Evolutionary conservation across 2,888 invertebrate species (phyloP), one percentile per base, ranked within the genome.

Genomic region (Heterodera filipjevi): DNA sequence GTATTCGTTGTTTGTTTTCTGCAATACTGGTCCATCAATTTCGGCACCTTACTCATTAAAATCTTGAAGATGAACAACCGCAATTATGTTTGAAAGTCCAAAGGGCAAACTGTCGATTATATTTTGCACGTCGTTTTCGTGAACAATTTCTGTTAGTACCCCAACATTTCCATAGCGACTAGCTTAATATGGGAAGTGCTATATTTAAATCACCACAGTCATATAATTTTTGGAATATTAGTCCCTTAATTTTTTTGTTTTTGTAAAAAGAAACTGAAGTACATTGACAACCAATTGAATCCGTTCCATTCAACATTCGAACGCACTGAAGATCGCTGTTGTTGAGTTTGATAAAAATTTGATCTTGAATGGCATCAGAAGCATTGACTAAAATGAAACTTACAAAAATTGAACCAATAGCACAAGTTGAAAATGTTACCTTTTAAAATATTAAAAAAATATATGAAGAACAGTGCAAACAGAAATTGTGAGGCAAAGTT

Each of bases 221-320:
- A 14, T 27, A 19, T 77, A 32, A 3, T 72, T 1, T 49, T 33
- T n/a, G 44, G 44, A 10, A 5, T 44, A 44, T 10, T 44, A 10
- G 5, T 44, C 12, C 12, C 44, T 44, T 5, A 44, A 5, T 44
- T 12, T 5, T 5, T 44, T 10, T 10, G 12, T 44, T 44, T 44
- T 44, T 44, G 44, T 44, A 44, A 44, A 44, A 71, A 46, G 2
- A 44, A 27, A 27, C 35, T 35, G 27, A 33, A 73, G 49, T 92
- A 96, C 96, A 95, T 76, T 94, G 93, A 90, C 97, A 98, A 81
- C 98, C 98, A 84, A 94, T 93, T 91, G 96, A 95, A 91, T 96
- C 95, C 19, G 97, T 97, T 79, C 93, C 95, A 92, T 97, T 97
- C 82, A 97, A 91, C 81, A 95, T 92, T 82, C 95, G 92, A 89